Evolutionary conservation across 1,140 invertebrate species (phyloP).

Genomic region (Berghia stephanieae): DNA sequence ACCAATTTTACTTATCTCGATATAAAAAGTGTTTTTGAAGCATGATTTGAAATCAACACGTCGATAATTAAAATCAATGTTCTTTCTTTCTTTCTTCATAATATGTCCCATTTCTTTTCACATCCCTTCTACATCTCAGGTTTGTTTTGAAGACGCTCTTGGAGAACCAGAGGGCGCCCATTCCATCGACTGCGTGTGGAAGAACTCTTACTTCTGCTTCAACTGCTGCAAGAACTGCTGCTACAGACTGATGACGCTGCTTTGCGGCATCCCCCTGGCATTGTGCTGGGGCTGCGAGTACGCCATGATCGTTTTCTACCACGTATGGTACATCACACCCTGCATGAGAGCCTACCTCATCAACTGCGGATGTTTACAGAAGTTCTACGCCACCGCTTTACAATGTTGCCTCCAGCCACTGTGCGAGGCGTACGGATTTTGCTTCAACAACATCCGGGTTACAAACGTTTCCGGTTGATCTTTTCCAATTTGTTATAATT

Average conservation of each 20-base stretch:
- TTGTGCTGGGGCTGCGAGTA: constrained; percentile 77
- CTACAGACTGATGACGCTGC: constrained; percentile 75
- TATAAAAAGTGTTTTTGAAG: too few species aligned
- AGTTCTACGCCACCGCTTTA: constrained; percentile 70
- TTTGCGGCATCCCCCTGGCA: constrained; percentile 76
- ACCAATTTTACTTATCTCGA: too few species aligned
- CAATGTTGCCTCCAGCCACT: constrained; percentile 74
- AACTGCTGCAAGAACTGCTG: constrained; percentile 75
- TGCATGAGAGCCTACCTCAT: constrained; percentile 64
- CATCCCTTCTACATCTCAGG: too few species aligned
- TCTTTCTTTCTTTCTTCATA: too few species aligned
- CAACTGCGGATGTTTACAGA: constrained; percentile 72
- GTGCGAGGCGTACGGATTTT: constrained; percentile 73
- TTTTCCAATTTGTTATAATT: not conserved
- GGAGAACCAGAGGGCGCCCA: constrained; percentile 79
- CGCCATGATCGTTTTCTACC: constrained; percentile 76
- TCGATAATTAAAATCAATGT: too few species aligned
- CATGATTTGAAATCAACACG: too few species aligned
- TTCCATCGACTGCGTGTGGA: constrained; percentile 79
- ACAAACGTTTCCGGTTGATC: not conserved
- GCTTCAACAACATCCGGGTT: constrained; percentile 75
- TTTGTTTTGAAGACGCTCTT: constrained; percentile 77
- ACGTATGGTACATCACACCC: constrained; percentile 65
- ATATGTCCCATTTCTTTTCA: too few species aligned
- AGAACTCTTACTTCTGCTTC: constrained; percentile 76